Percentiles rank a stretch among this genome's conserved stretches.
Conservation (phyloP, 2,113 vertebrate genomes). For the Macroglossus sobrinus region DNA sequence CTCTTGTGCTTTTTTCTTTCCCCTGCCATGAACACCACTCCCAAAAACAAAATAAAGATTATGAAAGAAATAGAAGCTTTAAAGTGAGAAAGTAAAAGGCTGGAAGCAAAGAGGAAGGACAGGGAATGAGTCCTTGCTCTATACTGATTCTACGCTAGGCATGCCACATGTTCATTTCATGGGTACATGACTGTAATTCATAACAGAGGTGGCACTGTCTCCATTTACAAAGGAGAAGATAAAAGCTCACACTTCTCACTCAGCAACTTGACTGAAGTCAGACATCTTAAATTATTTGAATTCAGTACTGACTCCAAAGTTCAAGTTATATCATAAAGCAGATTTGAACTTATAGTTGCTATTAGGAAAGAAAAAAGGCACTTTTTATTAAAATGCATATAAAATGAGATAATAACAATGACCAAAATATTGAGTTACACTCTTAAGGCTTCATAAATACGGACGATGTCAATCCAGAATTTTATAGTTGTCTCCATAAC, state of each 20-base stretch:
- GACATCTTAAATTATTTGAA: not conserved
- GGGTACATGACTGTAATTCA: not conserved
- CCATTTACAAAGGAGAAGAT: not conserved
- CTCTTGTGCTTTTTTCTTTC: accelerated
- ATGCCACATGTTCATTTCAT: accelerated
- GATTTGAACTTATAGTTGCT: not conserved
- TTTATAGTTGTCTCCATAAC: not conserved
- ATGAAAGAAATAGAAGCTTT: not conserved
- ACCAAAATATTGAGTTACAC: not conserved
- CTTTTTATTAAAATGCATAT: not conserved
- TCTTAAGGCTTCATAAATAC: not conserved
- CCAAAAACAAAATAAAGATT: not conserved
- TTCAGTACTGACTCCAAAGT: not conserved
- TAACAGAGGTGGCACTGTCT: not conserved
- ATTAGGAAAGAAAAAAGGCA: not conserved
- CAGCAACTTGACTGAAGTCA: not conserved
- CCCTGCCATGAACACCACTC: not conserved
- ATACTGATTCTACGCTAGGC: not conserved
- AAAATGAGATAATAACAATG: not conserved
- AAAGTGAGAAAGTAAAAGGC: not conserved
- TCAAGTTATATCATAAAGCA: not conserved
- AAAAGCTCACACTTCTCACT: not conserved
- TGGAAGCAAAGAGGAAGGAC: not conserved
- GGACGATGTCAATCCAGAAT: not conserved
- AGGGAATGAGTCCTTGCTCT: not conserved